A percentile compares a stretch with the other conserved stretches of the same genome.
Conservation (phyloP, 2,797 vertebrate genomes). For the Scomberomorus guttatus region DNA sequence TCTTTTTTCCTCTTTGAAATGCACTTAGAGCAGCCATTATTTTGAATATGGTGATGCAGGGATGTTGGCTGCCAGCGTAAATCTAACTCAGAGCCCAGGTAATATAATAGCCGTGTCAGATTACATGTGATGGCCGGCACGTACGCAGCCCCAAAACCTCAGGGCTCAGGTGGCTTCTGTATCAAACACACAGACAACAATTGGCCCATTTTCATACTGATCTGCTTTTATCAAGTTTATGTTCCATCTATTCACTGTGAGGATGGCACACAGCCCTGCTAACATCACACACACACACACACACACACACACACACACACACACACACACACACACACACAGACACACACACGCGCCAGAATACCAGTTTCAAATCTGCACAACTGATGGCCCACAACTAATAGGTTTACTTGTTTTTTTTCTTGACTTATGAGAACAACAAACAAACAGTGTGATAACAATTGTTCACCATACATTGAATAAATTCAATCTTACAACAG, state of each 20-base stretch:
- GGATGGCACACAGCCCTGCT: constrained; percentile 18
- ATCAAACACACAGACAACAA: constrained; percentile 34
- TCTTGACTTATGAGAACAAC: constrained; percentile 46
- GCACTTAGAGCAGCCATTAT: constrained; percentile 74
- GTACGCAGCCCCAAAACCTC: constrained; percentile 55
- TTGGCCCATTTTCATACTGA: constrained; percentile 58
- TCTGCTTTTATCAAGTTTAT: constrained; percentile 61
- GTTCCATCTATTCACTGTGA: constrained; percentile 31
- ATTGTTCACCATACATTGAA: constrained; percentile 34
- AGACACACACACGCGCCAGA: background rate
- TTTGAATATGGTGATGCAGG: constrained; percentile 74
- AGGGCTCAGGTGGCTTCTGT: constrained; percentile 74
- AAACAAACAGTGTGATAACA: constrained; percentile 41
- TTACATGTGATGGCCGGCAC: constrained; percentile 68
- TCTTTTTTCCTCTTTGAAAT: constrained; percentile 65
- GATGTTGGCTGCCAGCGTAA: constrained; percentile 50
- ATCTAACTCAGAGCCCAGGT: constrained; percentile 67
- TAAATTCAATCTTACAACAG: constrained; percentile 49
- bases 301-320: constrained; percentile 24
- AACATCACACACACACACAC: constrained; percentile 4
- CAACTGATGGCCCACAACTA: constrained; percentile 57
- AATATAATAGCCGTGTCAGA: constrained; percentile 75
- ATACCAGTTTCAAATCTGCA: constrained; percentile 37
- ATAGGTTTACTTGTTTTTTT: constrained; percentile 56
- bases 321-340: constrained; percentile 25